Percentiles rank a stretch among this genome's conserved stretches.
Evolutionary conservation across 2,888 invertebrate species (phyloP).

Genomic region (Melipona bicolor): DNA sequence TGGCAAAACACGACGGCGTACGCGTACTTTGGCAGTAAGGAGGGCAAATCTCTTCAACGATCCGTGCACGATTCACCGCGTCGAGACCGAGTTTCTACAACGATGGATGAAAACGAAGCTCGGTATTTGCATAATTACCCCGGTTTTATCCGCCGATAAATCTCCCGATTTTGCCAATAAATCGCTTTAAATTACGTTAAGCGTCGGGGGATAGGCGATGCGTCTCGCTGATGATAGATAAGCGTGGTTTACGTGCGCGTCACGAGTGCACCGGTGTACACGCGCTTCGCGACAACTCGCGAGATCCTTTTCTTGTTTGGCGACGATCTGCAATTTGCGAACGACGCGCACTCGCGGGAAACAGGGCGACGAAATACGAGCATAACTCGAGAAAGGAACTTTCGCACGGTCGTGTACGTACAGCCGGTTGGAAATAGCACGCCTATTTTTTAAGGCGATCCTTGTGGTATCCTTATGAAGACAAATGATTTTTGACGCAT

Average conservation of each 20-base stretch:
- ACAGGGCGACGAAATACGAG: slow-evolving; percentile 20
- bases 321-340: slow-evolving; percentile 52
- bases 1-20: not conserved
- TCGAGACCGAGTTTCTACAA: not conserved
- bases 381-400: slow-evolving; percentile 17
- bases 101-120: slow-evolving; percentile 17
- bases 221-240: slow-evolving; percentile 12
- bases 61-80: no score
- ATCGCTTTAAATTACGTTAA: slow-evolving; percentile 27
- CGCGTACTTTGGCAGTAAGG: not conserved
- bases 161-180: slow-evolving; percentile 48
- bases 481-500: no score
- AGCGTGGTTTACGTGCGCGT: slow-evolving; percentile 10
- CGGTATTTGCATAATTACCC: slow-evolving; percentile 49
- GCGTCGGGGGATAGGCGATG: not conserved
- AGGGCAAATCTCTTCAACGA: not conserved
- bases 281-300: not conserved
- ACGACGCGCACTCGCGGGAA: slow-evolving; percentile 32
- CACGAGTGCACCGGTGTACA: slow-evolving; percentile 14
- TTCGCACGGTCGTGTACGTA: no score
- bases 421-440: no score
- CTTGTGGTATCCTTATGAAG: no score
- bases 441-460: no score
- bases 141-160: slow-evolving; percentile 37
- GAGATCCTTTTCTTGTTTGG: slow-evolving; percentile 59